Percentiles rank a stretch among this genome's conserved stretches.
These are phyloP conservation scores for Homalodisca vitripennis DNA, from an alignment of 1,140 invertebrate genomes.

Conservation along the genomic window DNA sequence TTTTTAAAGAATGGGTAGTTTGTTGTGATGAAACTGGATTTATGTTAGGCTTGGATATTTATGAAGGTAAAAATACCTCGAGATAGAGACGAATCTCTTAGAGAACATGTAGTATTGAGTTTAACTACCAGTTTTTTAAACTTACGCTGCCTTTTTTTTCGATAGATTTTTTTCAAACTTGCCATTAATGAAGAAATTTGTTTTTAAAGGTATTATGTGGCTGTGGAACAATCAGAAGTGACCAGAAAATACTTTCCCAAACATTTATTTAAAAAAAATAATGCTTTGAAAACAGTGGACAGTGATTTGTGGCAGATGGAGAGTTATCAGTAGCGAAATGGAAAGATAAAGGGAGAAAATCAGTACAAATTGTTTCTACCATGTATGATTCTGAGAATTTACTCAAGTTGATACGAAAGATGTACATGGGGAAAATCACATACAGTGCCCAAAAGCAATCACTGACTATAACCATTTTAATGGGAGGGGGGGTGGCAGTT, in stretches of 20 bases:
- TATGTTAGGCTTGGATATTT: slow-evolving; percentile 41
- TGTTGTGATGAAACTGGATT: slow-evolving; percentile 35
- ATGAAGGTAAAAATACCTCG: slow-evolving; percentile 38
- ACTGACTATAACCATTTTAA: slow-evolving; percentile 33
- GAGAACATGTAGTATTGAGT: not conserved
- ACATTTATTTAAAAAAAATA: not conserved
- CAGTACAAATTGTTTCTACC: slow-evolving; percentile 20
- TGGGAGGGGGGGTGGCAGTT: slow-evolving; percentile 36
- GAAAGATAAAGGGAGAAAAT: slow-evolving; percentile 27
- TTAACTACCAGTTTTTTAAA: not conserved
- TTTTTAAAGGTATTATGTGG: not conserved
- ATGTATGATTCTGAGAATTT: slow-evolving; percentile 16
- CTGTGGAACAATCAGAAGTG: not conserved
- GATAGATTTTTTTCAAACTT: not conserved
- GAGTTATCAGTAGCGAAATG: slow-evolving; percentile 30
- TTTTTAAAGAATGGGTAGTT: slow-evolving; percentile 42
- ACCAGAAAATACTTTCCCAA: not conserved
- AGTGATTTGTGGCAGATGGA: not conserved
- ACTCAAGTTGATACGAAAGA: slow-evolving; percentile 29
- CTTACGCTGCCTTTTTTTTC: not conserved
- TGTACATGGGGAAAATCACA: slow-evolving; percentile 14
- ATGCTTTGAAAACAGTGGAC: not conserved
- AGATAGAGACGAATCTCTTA: not conserved
- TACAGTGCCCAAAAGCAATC: slow-evolving; percentile 31
- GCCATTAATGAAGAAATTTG: too few species aligned